Percentiles rank a stretch among this genome's conserved stretches.
Evolutionary conservation across 2,797 vertebrate genomes (phyloP).

Genomic region (Crocidura indochinensis): DNA sequence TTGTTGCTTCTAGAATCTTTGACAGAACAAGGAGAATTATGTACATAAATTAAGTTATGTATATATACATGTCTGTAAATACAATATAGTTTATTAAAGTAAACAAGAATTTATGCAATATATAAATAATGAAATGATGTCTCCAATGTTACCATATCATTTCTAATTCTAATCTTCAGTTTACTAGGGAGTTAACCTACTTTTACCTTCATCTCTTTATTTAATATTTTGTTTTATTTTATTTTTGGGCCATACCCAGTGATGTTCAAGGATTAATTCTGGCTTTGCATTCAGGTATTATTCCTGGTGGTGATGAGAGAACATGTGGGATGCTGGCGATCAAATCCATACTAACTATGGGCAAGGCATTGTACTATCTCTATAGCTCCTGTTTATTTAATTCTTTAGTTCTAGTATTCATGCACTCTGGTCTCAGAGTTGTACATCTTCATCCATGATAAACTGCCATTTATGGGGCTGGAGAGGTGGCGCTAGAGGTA

Average conservation of each 20-base stretch:
- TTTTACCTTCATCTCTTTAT: neutral
- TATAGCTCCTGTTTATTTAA: neutral
- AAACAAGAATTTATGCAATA: slow-evolving; percentile 18
- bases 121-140: neutral
- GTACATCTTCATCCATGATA: neutral
- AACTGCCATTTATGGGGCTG: neutral
- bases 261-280: too few species aligned
- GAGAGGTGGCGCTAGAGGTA: too few species aligned
- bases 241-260: too few species aligned
- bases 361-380: too few species aligned
- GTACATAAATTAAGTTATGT: neutral
- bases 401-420: slow-evolving; percentile 6
- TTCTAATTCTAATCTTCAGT: neutral
- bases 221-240: too few species aligned
- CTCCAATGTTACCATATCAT: neutral
- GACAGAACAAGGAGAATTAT: neutral
- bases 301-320: too few species aligned
- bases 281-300: too few species aligned
- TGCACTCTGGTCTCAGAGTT: slow-evolving; percentile 7
- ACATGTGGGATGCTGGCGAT: too few species aligned
- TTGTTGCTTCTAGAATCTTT: slow-evolving; percentile 40
- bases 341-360: too few species aligned
- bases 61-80: neutral
- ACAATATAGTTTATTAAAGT: slow-evolving; percentile 31
- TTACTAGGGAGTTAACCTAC: slow-evolving; percentile 35